Percentiles rank a stretch among this genome's conserved stretches.
Evolutionary conservation across 1,140 invertebrate genomes (phyloP).

Genomic region (Atta cephalotes): DNA sequence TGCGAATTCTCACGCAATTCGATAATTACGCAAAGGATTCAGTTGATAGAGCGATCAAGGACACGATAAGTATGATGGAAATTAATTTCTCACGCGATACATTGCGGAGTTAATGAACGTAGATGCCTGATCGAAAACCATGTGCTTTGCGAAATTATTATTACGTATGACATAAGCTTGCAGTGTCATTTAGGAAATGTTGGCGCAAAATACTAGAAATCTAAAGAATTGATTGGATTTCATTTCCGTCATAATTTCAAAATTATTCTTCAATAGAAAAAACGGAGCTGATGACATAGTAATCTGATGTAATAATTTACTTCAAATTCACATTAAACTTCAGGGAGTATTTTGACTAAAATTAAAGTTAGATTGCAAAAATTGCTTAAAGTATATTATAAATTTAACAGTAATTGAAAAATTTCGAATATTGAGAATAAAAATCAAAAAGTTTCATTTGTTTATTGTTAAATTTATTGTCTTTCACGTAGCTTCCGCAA

Average conservation of each 20-base stretch:
- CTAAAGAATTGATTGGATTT: neutral
- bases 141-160: neutral
- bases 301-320: neutral
- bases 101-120: neutral
- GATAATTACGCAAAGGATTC: neutral
- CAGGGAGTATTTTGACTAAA: neutral
- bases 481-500: no score
- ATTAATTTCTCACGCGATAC: constrained; percentile 24
- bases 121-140: neutral
- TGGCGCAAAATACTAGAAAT: neutral
- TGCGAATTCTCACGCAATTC: neutral
- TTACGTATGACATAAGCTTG: neutral
- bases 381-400: neutral
- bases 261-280: neutral
- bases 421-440: neutral
- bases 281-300: neutral
- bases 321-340: neutral
- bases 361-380: constrained; percentile 1
- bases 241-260: neutral
- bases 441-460: neutral
- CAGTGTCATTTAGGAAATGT: neutral
- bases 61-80: constrained; percentile 16
- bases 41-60: neutral
- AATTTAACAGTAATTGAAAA: neutral
- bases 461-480: neutral